Base-by-base conservation (phyloP, 2,797 vertebrate genomes). In the Eurystomus glaucurus region DNA sequence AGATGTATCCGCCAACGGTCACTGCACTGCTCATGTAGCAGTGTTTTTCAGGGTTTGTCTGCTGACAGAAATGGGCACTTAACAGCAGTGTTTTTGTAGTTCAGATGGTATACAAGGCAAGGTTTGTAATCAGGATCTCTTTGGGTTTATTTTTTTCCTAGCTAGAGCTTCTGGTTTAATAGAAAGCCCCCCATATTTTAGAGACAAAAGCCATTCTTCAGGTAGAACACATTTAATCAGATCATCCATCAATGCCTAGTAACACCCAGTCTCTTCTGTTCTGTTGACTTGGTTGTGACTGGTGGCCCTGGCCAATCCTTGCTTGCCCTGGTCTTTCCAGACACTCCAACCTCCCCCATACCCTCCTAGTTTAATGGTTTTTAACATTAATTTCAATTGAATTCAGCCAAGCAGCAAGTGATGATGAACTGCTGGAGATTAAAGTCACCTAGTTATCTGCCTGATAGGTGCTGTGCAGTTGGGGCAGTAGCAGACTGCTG, bases 21-120 rank as follows among this genome's bases (percentile, higher is more conserved):
- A 87, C 66, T 23, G 28, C 69, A 75, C 46, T 91, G 68, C 50
- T 90, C 54, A 41, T 16, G 25, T 60, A 41, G 10, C 43, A 77
- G 50, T 5, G 17, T 46, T 93, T 95, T 68, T 28, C 41, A 71
- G 48, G 45, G 23, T 29, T 85, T 65, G 51, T 70, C 48, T 95
- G 43, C 33, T 88, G 57, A 61, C 54, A 61, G 66, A 61, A 74
- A 62, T 0, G 1, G 16, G 5, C 15, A 48, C 23, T 35, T 72
- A 77, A 70, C 31, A 35, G 39, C 45, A 43, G 6, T n/a, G 2
- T 1, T 80, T 91, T 48, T 83, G 23, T 55, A 48, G 19, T 61
- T 88, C 17, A 83, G 37, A 31, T 55, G 5, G 4, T 37, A 60
- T 48, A 77, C 90, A 28, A 58, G 9, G 5, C 0, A 0, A 72